Conservation (phyloP, 2,113 vertebrate genomes). For the Antechinus stuartii region DNA sequence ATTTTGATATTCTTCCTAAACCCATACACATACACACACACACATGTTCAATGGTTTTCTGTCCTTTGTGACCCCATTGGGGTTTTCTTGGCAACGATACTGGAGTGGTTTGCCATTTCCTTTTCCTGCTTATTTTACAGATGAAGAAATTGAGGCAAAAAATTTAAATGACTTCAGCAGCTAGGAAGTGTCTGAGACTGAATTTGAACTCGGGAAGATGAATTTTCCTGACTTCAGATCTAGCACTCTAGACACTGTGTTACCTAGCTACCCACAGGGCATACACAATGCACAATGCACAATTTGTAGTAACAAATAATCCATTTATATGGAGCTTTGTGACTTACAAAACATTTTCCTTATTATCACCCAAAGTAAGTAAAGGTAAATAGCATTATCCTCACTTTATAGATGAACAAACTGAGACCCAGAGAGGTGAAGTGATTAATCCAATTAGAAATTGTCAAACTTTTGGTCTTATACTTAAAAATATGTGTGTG, state of each 20-base stretch:
- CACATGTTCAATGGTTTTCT: not conserved
- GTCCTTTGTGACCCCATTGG: not conserved
- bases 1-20: not conserved
- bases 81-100: not conserved
- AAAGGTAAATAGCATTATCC: not conserved
- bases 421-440: slow-evolving; percentile 4
- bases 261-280: not conserved
- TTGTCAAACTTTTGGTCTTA: not conserved
- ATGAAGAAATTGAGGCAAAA: not conserved
- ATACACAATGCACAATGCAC: not conserved
- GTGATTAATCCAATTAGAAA: not conserved
- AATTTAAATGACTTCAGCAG: not conserved
- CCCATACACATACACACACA: not conserved
- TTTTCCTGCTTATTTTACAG: not conserved
- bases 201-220: not conserved
- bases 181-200: not conserved
- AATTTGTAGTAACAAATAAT: not conserved
- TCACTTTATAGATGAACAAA: not conserved
- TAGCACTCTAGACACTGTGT: not conserved
- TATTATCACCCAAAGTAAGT: not conserved
- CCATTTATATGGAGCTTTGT: not conserved
- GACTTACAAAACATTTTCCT: not conserved
- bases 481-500: not conserved
- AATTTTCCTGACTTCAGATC: not conserved
- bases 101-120: not conserved